These are phyloP conservation scores for Buathra laborator DNA, from an alignment of 2,888 invertebrate genomes.

Conservation along the genomic window DNA sequence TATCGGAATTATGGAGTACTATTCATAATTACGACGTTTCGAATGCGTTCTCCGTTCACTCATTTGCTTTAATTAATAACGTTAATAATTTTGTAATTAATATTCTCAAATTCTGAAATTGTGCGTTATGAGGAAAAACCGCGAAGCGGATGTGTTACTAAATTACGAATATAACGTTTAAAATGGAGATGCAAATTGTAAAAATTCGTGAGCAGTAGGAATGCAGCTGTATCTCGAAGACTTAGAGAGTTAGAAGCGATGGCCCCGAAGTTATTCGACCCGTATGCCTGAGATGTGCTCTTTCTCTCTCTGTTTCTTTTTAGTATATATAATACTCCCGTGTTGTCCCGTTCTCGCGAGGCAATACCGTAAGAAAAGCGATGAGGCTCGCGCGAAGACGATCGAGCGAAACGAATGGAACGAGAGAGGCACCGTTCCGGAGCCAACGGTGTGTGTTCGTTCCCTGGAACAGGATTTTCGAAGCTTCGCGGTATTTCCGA, in stretches of 20 bases:
- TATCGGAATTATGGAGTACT: too few species aligned
- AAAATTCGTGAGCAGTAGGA: neutral
- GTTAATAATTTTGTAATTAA: too few species aligned
- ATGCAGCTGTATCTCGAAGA: slow-evolving; percentile 15
- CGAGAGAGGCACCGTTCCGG: slow-evolving; percentile 55
- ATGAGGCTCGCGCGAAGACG: slow-evolving; percentile 62
- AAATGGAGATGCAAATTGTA: slow-evolving; percentile 4
- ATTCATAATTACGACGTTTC: too few species aligned
- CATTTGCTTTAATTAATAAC: too few species aligned
- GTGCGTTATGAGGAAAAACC: too few species aligned
- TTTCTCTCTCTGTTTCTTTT: slow-evolving; percentile 18
- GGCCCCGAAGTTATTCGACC: slow-evolving; percentile 43
- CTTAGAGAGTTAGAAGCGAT: neutral
- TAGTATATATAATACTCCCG: slow-evolving; percentile 27
- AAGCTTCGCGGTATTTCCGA: slow-evolving; percentile 52
- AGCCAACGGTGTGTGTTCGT: slow-evolving; percentile 47
- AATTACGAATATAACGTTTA: neutral
- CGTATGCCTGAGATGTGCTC: slow-evolving; percentile 12
- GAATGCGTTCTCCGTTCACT: too few species aligned
- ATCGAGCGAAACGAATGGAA: slow-evolving; percentile 69
- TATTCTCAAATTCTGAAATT: neutral
- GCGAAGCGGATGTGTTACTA: too few species aligned
- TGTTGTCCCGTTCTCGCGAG: slow-evolving; percentile 47
- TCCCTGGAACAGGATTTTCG: slow-evolving; percentile 60
- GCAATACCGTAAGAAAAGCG: slow-evolving; percentile 63